phyloP scores from a whole-genome alignment of 2,888 invertebrate species.

The Panopea generosa region DNA sequence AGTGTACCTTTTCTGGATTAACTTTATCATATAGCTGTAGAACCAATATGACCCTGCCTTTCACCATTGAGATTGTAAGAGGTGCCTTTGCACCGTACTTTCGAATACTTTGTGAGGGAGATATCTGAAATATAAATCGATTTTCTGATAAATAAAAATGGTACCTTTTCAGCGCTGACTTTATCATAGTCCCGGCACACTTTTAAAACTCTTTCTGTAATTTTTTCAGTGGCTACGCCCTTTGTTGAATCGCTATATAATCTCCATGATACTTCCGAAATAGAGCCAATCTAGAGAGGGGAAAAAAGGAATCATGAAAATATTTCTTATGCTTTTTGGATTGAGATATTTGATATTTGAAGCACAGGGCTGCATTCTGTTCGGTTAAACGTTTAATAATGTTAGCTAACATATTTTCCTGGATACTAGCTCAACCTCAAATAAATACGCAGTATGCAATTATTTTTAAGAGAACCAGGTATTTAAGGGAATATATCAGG shows the following conservation, averaged over 20 bases:
- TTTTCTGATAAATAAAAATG: slow-evolving; percentile 15
- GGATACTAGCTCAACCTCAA: too few relatives aligned
- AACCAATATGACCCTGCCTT: slow-evolving; percentile 94
- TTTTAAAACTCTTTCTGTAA: slow-evolving; percentile 93
- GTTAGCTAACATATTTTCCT: too few relatives aligned
- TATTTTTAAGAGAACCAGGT: too few relatives aligned
- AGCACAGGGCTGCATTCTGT: too few relatives aligned
- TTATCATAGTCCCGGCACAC: slow-evolving; percentile 95
- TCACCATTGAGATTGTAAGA: slow-evolving; percentile 88
- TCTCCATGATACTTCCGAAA: slow-evolving; percentile 2
- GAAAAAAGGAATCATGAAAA: too few relatives aligned
- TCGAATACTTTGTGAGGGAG: slow-evolving; percentile 50
- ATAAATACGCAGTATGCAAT: too few relatives aligned
- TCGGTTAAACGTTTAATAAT: too few relatives aligned
- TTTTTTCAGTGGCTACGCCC: slow-evolving; percentile 73
- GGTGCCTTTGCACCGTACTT: slow-evolving; percentile 64
- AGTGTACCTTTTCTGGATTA: slow-evolving; percentile 90
- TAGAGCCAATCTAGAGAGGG: too few relatives aligned
- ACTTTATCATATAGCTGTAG: slow-evolving; percentile 96
- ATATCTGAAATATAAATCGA: slow-evolving; percentile 61
- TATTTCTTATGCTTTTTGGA: too few relatives aligned
- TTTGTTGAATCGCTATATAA: slow-evolving; percentile 30
- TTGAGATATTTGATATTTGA: too few relatives aligned
- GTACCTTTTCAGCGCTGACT: slow-evolving; percentile 92
- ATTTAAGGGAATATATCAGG: too few relatives aligned